phyloP scores from a whole-genome alignment of 2,113 vertebrate species.

The Calidris pygmaea region DNA sequence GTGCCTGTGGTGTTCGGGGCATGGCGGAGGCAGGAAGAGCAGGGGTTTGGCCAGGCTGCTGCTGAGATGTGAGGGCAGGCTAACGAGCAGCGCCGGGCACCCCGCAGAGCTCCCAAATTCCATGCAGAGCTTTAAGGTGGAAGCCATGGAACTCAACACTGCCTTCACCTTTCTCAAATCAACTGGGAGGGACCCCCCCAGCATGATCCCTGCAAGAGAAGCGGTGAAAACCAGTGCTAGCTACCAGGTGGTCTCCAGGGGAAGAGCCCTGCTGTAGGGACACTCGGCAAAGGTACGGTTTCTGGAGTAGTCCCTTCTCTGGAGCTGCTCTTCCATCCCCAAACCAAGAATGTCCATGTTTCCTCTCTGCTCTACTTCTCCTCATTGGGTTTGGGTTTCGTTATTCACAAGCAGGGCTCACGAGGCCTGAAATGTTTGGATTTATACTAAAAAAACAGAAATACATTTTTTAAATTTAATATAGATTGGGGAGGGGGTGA shows the following conservation, averaged over 20 bases:
- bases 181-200: not conserved
- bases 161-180: accelerated
- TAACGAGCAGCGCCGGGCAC: not conserved
- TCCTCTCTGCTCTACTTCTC: not conserved
- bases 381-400: not conserved
- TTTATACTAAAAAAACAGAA: not conserved
- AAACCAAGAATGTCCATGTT: not conserved
- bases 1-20: conserved; percentile 18
- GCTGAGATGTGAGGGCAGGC: conserved; percentile 10
- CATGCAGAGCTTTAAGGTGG: not conserved
- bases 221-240: not conserved
- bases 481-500: accelerated
- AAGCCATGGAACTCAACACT: not conserved
- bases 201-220: not conserved
- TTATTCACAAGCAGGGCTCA: not conserved
- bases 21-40: not conserved
- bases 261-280: not conserved
- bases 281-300: not conserved
- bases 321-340: not conserved
- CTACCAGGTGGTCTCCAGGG: not conserved
- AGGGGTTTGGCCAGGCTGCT: not conserved
- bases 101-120: conserved; percentile 1
- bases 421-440: not conserved
- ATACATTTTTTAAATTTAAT: not conserved
- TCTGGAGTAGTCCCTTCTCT: not conserved